Conservation (phyloP, 1,140 invertebrate species). For the Cheumatopsyche charites region DNA sequence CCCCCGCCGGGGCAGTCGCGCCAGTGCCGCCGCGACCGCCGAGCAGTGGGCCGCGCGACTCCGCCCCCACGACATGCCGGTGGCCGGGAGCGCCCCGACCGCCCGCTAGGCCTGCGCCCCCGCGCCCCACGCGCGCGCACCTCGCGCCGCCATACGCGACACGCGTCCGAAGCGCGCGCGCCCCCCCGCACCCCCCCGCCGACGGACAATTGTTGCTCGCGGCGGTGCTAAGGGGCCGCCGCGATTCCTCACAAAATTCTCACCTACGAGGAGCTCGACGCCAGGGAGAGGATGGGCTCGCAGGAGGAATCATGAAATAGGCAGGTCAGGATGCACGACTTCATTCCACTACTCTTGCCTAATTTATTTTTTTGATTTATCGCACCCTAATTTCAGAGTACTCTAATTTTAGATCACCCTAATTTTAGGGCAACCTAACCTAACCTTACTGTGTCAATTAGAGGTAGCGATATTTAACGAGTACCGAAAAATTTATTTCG, state of each 20-base stretch:
- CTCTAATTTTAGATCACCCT: too few species aligned
- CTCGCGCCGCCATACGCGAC: background rate
- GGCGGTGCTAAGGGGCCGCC: background rate
- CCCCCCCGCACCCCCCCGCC: background rate
- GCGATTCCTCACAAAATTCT: conserved; percentile 3
- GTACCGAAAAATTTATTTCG: too few species aligned
- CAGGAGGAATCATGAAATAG: conserved; percentile 47
- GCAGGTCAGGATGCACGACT: conserved; percentile 31
- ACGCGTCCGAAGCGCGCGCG: background rate
- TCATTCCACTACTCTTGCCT: too few species aligned
- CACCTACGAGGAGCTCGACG: conserved; percentile 23
- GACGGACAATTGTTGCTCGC: conserved; percentile 32
- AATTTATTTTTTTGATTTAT: too few species aligned
- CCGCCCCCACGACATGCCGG: conserved; percentile 7
- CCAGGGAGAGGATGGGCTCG: conserved; percentile 41
- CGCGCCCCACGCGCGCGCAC: background rate
- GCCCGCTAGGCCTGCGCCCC: background rate
- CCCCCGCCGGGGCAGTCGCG: conserved; percentile 32
- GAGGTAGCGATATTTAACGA: too few species aligned
- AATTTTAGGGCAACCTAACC: too few species aligned
- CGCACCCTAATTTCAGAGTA: too few species aligned
- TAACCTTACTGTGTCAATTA: too few species aligned
- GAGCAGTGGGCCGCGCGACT: conserved; percentile 2
- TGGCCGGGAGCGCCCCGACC: background rate
- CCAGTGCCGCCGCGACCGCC: conserved; percentile 32